These are phyloP conservation scores for Halichondria panicea DNA, from an alignment of 37 sponge, comb jelly and placozoan species.

Conservation along the genomic window DNA sequence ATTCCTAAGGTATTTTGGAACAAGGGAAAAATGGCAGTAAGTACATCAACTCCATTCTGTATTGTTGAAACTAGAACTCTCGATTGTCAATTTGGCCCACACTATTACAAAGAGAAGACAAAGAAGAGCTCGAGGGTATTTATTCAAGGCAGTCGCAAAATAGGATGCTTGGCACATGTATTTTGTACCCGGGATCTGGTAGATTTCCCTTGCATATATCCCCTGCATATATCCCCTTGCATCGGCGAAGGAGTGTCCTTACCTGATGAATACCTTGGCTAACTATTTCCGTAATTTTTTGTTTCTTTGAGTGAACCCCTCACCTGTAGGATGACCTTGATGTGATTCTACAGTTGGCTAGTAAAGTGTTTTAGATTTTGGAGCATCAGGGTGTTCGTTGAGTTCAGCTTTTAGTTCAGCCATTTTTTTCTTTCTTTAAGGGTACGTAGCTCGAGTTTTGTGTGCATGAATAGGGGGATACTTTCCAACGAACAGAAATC, in stretches of 20 bases:
- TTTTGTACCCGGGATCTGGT: not conserved
- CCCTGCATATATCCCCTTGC: constrained; percentile 17
- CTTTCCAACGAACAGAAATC: constrained; percentile 14
- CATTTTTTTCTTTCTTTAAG: not conserved
- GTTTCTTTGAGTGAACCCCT: constrained; percentile 21
- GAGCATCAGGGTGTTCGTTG: not conserved
- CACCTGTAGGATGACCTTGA: constrained; percentile 13
- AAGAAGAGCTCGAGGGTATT: not conserved
- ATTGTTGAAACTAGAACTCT: not conserved
- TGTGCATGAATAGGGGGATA: not conserved
- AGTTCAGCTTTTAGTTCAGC: not conserved
- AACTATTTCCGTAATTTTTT: constrained; percentile 31
- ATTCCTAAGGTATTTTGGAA: not conserved
- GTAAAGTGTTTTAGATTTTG: not conserved
- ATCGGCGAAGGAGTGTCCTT: not conserved
- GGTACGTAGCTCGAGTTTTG: not conserved
- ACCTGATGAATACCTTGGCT: constrained; percentile 12
- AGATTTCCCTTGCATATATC: not conserved
- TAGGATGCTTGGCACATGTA: constrained; percentile 19
- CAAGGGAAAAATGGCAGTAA: not conserved
- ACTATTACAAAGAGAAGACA: not conserved
- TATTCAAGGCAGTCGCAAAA: not conserved
- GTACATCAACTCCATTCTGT: not conserved
- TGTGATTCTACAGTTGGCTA: constrained; percentile 18
- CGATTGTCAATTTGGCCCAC: constrained; percentile 1